phyloP scores from a whole-genome alignment of 2,888 invertebrate genomes.

The Cynaeus angustus region DNA sequence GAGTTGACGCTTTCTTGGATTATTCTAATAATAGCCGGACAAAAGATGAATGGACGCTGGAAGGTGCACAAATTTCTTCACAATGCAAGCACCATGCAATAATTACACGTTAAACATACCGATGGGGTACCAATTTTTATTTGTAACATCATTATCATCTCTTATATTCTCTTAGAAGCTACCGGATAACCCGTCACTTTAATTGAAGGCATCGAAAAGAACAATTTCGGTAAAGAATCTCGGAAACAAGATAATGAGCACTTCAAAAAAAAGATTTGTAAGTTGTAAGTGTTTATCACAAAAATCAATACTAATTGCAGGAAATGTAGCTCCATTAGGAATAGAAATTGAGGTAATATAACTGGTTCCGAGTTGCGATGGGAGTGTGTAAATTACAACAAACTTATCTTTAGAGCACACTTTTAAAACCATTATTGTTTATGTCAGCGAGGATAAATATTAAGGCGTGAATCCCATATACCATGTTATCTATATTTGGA shows the following conservation, averaged over 20 bases:
- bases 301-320: no score
- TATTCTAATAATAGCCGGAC: conserved; percentile 40
- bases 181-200: conserved; percentile 3
- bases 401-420: conserved; percentile 5
- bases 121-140: conserved; percentile 25
- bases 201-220: not conserved
- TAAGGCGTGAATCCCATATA: not conserved
- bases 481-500: conserved; percentile 1
- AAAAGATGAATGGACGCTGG: conserved; percentile 30
- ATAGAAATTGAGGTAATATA: conserved; percentile 1
- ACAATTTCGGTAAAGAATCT: no score
- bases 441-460: not conserved
- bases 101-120: conserved; percentile 39
- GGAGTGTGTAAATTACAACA: not conserved
- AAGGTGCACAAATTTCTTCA: conserved; percentile 29
- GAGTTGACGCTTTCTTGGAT: conserved; percentile 26
- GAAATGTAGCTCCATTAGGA: not conserved
- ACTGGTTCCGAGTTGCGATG: conserved; percentile 1
- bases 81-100: conserved; percentile 15
- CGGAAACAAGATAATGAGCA: no score
- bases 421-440: conserved; percentile 2
- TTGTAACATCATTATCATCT: conserved; percentile 6
- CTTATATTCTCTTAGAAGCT: not conserved
- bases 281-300: no score
- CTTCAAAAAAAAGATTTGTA: no score